These are phyloP conservation scores for Hydrophis major DNA, from an alignment of 2,797 vertebrate genomes.

Conservation along the genomic window DNA sequence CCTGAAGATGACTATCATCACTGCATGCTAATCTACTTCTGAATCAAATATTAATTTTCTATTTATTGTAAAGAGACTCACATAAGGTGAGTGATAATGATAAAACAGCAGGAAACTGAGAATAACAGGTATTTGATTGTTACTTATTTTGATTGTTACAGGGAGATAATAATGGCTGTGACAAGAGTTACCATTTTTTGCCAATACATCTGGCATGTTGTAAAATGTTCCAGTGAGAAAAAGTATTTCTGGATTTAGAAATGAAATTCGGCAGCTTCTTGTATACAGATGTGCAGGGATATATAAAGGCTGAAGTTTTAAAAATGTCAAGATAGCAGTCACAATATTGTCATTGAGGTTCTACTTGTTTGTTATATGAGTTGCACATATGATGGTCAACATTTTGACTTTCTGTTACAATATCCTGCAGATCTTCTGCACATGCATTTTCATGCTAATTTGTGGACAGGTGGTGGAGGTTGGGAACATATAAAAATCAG, in stretches of 20 bases:
- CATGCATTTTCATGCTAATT: not conserved
- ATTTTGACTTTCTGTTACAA: not conserved
- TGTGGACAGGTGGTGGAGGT: not conserved
- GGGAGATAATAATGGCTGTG: not conserved
- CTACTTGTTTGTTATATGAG: not conserved
- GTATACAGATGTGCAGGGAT: not conserved
- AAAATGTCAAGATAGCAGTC: not conserved
- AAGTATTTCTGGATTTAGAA: not conserved
- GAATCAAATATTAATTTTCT: not conserved
- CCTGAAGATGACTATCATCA: not conserved
- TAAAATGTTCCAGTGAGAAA: not conserved
- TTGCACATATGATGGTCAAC: not conserved
- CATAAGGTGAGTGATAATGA: not conserved
- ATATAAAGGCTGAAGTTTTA: not conserved
- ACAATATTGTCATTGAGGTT: not conserved
- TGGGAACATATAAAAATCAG: not conserved
- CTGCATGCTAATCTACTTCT: not conserved
- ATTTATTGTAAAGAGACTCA: not conserved
- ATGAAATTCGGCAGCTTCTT: not conserved
- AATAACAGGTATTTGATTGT: not conserved
- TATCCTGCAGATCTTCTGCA: not conserved
- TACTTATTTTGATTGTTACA: not conserved
- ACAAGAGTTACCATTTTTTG: not conserved
- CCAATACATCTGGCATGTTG: not conserved
- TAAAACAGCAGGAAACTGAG: not conserved